Percentiles rank a stretch among this genome's conserved stretches.
Evolutionary conservation across 2,113 vertebrate species (phyloP).

Genomic region (Nothobranchius kuhntae): DNA sequence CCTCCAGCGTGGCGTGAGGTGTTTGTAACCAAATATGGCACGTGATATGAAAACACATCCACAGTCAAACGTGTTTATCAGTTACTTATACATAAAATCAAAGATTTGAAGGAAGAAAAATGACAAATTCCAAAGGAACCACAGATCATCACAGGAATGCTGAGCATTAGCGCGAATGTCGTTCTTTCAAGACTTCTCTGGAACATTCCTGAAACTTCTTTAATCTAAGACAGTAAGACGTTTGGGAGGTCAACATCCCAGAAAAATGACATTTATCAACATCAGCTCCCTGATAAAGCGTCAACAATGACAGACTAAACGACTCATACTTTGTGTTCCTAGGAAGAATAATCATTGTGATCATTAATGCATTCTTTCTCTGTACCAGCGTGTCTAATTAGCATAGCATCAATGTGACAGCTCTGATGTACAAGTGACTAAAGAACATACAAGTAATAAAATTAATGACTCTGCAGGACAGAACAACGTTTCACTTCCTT

Average conservation of each 20-base stretch:
- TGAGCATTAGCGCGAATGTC: background rate
- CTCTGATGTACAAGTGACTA: background rate
- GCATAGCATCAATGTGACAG: background rate
- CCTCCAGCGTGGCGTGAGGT: no score
- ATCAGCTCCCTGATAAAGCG: constrained; percentile 1
- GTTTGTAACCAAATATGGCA: no score
- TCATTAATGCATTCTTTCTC: background rate
- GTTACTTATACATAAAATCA: no score
- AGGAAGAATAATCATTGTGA: background rate
- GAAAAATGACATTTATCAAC: background rate
- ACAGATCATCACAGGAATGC: background rate
- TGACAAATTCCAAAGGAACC: background rate
- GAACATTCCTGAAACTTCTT: background rate
- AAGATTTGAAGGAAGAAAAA: background rate
- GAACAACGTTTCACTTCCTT: background rate
- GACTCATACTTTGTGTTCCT: background rate
- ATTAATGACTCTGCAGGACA: background rate
- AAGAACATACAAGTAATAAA: background rate
- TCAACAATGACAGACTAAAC: background rate
- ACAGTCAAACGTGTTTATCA: no score
- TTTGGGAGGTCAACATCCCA: background rate
- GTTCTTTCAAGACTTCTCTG: background rate
- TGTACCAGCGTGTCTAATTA: background rate
- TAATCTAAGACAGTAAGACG: background rate
- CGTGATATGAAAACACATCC: no score